Evolutionary conservation across 2,888 invertebrate genomes (phyloP), one percentile per base, ranked within the genome.

Genomic region (Campoplex nolae): DNA sequence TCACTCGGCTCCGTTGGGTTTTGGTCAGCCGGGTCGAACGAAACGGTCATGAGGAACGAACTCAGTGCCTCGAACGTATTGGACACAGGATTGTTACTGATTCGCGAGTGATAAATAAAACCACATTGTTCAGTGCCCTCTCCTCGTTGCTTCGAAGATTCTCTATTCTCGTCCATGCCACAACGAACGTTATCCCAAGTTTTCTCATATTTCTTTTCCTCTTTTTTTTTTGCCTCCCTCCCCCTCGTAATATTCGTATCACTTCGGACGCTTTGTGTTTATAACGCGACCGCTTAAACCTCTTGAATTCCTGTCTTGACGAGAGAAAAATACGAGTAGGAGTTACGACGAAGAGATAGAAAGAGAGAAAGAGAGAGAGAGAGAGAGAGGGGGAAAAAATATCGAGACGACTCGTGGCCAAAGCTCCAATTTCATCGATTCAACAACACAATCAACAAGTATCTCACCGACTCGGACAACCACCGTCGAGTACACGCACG

Each of bases 391-490:
- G 56, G 38, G 54, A 78, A 51, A 6, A 77, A 67, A 67, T 28
- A 67, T 18, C 54, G 71, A 28, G 74, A 74, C 75, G 74, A 74
- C 75, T 79, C 79, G 79, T 58, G 70, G 58, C 42, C 58, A 68
- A 67, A 67, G 68, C 68, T 54, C 18, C 32, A 16, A 18, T n/a
- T 16, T 48, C 23, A 68, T 68, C 56, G 58, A 79, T 70, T 42
- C 42, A 18, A 81, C 45, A 73, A 62, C 65, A 81, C 68, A 42
- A 81, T 81, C 81, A 74, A 81, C 81, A 74, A 81, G 81, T 81
- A 79, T 74, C 65, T 9, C 23, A 73, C 80, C 51, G 23, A 62
- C 67, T 65, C 32, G 75, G 32, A 65, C 62, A 48, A 51, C 51
- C 65, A 28, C 23, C 67, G 67, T 48, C 13, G 18, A 67, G 7